Base-by-base conservation (phyloP, 2,888 invertebrate genomes). In the Adineta ricciae region DNA sequence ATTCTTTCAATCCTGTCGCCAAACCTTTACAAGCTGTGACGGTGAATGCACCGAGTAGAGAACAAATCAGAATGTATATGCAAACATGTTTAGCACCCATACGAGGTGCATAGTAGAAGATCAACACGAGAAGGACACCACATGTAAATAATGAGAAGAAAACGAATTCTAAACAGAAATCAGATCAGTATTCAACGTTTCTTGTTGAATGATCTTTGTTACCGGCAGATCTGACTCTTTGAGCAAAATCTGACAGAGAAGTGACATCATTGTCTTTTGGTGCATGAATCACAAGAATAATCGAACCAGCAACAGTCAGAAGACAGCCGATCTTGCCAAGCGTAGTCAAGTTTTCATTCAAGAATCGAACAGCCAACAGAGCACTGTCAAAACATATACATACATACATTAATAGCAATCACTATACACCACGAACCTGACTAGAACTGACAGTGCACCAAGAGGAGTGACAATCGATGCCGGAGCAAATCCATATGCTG, bases 401-500 rank as follows among this genome's bases (percentile, higher is more conserved):
- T 46, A 5, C 5, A 46, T 46, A 46, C 8, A 46, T 19, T 3
- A 50, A 50, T 16, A 14, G 32, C 1, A 64, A 16, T 9, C 11
- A 27, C 14, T 14, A 3, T 46, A 46, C 11, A 46, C 11, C 5
- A 52, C 64, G 88, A 86, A 91, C 92, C 92, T 92, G 56, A 97
- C 94, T 85, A 98, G 93, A 14, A 98, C 96, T 92, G 96, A 96
- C 11, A 98, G 92, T 9, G 96, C 97, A 85, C 98, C 98, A 72
- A 99, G 92, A 0, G 98, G 97, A 24, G 98, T 96, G 0, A 97
- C 96, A 84, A 99, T 92, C 0, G 96, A 95, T 36, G 97, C 98
- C 21, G 98, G 97, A 27, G 97, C 97, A 92, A 97, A 97, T 1
- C 96, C 95, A 91, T 97, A 98, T 0, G 98, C 98, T 41, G 94